phyloP scores from a whole-genome alignment of 2,888 invertebrate species.

The Drosophila recens region DNA sequence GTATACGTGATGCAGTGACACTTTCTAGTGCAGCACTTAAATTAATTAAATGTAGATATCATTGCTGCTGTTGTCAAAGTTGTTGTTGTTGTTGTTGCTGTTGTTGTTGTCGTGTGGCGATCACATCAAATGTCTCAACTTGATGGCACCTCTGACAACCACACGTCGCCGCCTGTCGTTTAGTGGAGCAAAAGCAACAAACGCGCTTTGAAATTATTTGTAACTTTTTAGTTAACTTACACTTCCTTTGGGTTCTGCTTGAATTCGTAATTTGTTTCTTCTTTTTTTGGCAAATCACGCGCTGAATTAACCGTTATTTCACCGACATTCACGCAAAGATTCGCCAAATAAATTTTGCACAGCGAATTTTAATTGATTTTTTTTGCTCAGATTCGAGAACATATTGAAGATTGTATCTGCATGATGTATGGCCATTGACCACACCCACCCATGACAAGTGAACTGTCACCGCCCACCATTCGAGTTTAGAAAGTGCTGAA shows the following conservation, averaged over 20 bases:
- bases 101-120: constrained; percentile 22
- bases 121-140: constrained; percentile 50
- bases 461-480: constrained; percentile 37
- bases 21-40: constrained; percentile 67
- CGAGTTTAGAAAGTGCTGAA: constrained; percentile 68
- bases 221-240: constrained; percentile 4
- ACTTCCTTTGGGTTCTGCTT: constrained; percentile 42
- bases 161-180: constrained; percentile 66
- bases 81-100: constrained; percentile 5
- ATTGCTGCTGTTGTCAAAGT: constrained; percentile 11
- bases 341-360: constrained; percentile 48
- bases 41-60: constrained; percentile 55
- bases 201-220: constrained; percentile 51
- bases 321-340: constrained; percentile 59
- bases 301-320: constrained; percentile 60
- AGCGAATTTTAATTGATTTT: constrained; percentile 67
- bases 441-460: constrained; percentile 48
- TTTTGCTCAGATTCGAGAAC: constrained; percentile 42
- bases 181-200: constrained; percentile 57
- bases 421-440: constrained; percentile 62
- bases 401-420: constrained; percentile 63
- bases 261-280: constrained; percentile 2
- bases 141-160: constrained; percentile 54
- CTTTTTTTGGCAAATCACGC: constrained; percentile 33
- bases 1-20: constrained; percentile 70